Conservation (phyloP, 2,797 vertebrate species). For the Arnoldichthys spilopterus region DNA sequence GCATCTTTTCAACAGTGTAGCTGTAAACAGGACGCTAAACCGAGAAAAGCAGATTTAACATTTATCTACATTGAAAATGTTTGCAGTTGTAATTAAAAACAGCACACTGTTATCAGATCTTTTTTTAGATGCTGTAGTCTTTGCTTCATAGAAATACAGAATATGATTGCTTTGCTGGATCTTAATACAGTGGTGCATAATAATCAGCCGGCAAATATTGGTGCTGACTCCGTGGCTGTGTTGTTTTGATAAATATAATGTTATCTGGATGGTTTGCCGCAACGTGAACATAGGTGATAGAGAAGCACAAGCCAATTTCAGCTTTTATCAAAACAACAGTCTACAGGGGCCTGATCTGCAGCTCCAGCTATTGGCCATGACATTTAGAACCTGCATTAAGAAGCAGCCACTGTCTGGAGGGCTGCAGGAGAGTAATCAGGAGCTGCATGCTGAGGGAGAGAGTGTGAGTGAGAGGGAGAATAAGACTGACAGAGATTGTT, state of each 20-base stretch:
- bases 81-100: constrained; percentile 9
- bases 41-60: neutral
- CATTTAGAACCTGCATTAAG: constrained; percentile 35
- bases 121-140: no score
- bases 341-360: neutral
- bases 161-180: constrained; percentile 10
- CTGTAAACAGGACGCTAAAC: constrained; percentile 33
- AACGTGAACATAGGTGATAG: constrained; percentile 12
- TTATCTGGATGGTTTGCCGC: constrained; percentile 11
- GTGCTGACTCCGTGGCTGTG: constrained; percentile 1
- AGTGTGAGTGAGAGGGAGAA: neutral
- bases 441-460: neutral
- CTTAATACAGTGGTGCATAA: constrained; percentile 2
- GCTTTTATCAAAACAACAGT: constrained; percentile 19
- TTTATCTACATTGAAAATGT: neutral
- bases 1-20: neutral
- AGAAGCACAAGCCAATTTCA: constrained; percentile 27
- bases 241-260: constrained; percentile 1
- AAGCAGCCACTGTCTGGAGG: neutral
- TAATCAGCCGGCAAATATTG: neutral
- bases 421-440: neutral
- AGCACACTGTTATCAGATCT: neutral
- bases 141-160: neutral
- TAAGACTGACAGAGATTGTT: neutral
- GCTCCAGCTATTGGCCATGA: constrained; percentile 9